These are phyloP conservation scores for Catocala nupta DNA, from an alignment of 2,888 invertebrate species.

Conservation along the genomic window DNA sequence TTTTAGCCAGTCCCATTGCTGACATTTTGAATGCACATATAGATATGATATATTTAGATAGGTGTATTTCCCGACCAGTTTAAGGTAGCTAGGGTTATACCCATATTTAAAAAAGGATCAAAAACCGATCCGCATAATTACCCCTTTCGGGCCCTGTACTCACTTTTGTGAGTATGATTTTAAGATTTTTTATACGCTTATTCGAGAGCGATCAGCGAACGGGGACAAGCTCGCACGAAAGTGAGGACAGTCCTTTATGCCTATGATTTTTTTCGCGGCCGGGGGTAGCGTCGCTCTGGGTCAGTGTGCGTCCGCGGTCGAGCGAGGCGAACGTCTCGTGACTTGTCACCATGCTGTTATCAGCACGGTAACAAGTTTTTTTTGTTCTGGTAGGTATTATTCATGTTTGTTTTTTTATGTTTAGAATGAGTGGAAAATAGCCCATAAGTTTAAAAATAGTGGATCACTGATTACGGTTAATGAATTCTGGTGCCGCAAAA, in stretches of 20 bases:
- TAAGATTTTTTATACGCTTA: constrained; percentile 3
- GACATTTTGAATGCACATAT: no score
- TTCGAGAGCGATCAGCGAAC: constrained; percentile 10
- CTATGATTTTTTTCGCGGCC: constrained; percentile 7
- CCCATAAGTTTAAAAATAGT: constrained; percentile 12
- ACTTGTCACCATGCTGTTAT: no score
- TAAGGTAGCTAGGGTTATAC: no score
- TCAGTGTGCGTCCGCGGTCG: no score
- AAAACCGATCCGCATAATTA: no score
- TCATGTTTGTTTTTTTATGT: constrained; percentile 10
- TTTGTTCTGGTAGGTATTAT: constrained; percentile 5
- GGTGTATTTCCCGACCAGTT: no score
- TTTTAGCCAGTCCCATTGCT: no score
- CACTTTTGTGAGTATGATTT: no score
- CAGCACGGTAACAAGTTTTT: no score
- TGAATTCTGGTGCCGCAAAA: constrained; percentile 13
- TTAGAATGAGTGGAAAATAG: constrained; percentile 19
- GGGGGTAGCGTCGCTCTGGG: background rate
- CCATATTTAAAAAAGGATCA: no score
- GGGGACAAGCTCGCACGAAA: constrained; percentile 13
- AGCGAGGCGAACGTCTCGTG: constrained; percentile 8
- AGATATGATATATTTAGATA: no score
- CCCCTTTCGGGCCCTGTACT: no score
- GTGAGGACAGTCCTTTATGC: constrained; percentile 8
- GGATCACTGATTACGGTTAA: constrained; percentile 13